Conservation (phyloP, 2,797 vertebrate genomes). For the Sternarchorhynchus goeldii region DNA sequence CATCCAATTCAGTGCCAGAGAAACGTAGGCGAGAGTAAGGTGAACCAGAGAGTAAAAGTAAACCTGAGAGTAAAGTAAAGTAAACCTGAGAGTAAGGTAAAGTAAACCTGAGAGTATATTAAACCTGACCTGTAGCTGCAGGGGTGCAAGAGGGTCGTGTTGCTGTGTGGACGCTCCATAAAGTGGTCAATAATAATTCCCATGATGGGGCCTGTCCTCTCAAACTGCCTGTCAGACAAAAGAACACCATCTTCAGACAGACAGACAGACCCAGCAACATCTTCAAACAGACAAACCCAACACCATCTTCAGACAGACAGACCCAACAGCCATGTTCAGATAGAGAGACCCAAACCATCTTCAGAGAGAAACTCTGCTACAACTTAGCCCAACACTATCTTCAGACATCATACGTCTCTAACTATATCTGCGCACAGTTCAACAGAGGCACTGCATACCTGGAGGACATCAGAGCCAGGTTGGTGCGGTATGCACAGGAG, state of each 20-base stretch:
- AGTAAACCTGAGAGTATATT: no score
- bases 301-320: no score
- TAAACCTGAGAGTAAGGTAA: no score
- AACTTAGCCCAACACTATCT: background rate
- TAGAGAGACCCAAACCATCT: no score
- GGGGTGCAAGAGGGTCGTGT: slow-evolving; percentile 85
- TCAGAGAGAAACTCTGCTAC: no score
- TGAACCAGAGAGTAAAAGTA: no score
- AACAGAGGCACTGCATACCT: slow-evolving; percentile 73
- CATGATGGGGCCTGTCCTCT: slow-evolving; percentile 95
- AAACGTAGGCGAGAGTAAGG: background rate
- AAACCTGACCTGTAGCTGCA: slow-evolving; percentile 87
- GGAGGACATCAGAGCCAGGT: slow-evolving; percentile 96
- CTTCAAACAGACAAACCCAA: no score
- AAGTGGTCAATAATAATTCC: slow-evolving; percentile 99
- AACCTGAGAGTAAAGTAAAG: no score
- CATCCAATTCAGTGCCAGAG: background rate
- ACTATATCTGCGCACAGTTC: background rate
- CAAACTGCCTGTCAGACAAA: slow-evolving; percentile 86
- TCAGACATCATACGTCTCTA: background rate
- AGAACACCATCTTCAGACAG: background rate
- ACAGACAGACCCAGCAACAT: no score
- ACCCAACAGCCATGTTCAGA: no score
- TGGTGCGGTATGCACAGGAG: slow-evolving; percentile 97
- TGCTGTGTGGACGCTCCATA: slow-evolving; percentile 89